A percentile compares a stretch with the other conserved stretches of the same genome.
Evolutionary conservation across 2,888 invertebrate species (phyloP).

Genomic region (Callimorpha dominula): DNA sequence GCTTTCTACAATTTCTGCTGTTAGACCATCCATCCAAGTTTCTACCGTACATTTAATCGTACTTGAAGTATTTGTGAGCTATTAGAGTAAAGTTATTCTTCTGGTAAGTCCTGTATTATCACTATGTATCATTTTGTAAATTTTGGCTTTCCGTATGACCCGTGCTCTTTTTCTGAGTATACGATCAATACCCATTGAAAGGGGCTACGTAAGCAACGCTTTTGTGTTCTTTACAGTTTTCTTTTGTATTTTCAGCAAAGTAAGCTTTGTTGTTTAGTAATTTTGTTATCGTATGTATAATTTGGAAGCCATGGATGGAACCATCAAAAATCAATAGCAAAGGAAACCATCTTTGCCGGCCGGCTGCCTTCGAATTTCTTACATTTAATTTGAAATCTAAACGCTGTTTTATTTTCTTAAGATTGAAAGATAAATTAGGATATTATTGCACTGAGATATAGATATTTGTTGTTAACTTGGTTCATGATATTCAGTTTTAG

Average conservation of each 20-base stretch:
- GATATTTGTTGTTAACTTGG: too few relatives aligned
- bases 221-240: background rate
- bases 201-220: slow-evolving; percentile 43
- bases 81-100: background rate
- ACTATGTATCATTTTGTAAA: background rate
- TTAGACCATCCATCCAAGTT: background rate
- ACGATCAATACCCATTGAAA: slow-evolving; percentile 23
- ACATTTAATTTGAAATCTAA: background rate
- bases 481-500: too few relatives aligned
- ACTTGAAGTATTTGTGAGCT: slow-evolving; percentile 15
- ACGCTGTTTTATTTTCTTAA: background rate
- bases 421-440: background rate
- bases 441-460: background rate
- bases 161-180: background rate
- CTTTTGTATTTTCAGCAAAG: background rate
- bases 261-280: background rate
- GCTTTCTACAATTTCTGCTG: slow-evolving; percentile 1
- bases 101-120: slow-evolving; percentile 28
- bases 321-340: background rate
- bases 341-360: background rate
- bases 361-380: background rate
- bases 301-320: background rate
- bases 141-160: background rate
- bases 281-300: background rate
- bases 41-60: background rate